These are phyloP conservation scores for Conistra vaccinii DNA, from an alignment of 2,888 invertebrate genomes.

Conservation along the genomic window DNA sequence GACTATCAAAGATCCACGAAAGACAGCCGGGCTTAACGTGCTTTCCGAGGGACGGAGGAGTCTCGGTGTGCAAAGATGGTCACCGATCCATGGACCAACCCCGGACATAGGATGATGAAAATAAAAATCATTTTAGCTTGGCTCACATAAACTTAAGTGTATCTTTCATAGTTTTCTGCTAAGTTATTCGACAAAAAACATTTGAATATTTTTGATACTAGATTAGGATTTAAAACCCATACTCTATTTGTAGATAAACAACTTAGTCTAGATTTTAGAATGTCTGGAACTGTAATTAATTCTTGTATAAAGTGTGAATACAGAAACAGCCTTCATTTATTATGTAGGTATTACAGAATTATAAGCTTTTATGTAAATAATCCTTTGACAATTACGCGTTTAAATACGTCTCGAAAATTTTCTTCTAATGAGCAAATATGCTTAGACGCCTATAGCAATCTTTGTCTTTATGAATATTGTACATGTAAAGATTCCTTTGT, in stretches of 20 bases:
- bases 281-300: not conserved
- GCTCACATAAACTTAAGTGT: not conserved
- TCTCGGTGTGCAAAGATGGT: too few relatives aligned
- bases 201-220: not conserved
- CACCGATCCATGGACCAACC: too few relatives aligned
- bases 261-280: not conserved
- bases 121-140: not conserved
- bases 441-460: slow-evolving; percentile 29
- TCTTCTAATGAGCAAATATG: slow-evolving; percentile 40
- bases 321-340: slow-evolving; percentile 12
- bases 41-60: too few relatives aligned
- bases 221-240: not conserved
- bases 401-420: slow-evolving; percentile 35
- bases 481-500: slow-evolving; percentile 11
- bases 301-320: not conserved
- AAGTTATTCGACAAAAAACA: not conserved
- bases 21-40: too few relatives aligned
- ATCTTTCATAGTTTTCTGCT: too few relatives aligned
- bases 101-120: too few relatives aligned
- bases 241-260: not conserved
- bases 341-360: slow-evolving; percentile 8
- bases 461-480: slow-evolving; percentile 32
- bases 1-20: too few relatives aligned
- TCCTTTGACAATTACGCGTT: slow-evolving; percentile 46
- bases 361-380: slow-evolving; percentile 30